Evolutionary conservation across 2,888 invertebrate genomes (phyloP), one percentile per base, ranked within the genome.

Genomic region (Hypomecis punctinalis): DNA sequence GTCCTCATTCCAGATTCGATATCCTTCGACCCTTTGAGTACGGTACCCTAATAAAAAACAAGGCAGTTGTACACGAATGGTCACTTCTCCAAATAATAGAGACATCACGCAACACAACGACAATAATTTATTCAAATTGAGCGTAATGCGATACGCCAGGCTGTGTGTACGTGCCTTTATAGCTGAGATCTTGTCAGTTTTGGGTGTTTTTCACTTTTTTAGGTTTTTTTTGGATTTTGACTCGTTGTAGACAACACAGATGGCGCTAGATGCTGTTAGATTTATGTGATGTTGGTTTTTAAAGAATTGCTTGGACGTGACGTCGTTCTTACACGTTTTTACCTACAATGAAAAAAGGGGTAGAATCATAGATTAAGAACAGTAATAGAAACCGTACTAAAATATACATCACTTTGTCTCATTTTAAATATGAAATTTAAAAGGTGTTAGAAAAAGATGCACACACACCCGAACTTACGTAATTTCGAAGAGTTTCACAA

Each of bases 121-220:
- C 78, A 71, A 86, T 90, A 89, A 85, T 80, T 90, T 90, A 90
- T 89, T 89, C 82, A 89, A 90, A 90, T 88, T 83, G 84, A 81
- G 72, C 76, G 90, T 84, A 90, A 90, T 88, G 76, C 79, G 85
- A 90, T 86, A 86, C 85, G 79, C 84, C 83, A 80, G 62, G 67
- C 67, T 61, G 77, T 75, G 76, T 79, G 83, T 89, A 88, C 90
- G 89, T 90, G 89, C 78, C 73, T 75, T 77, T 72, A 77, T 73
- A 70, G 72, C 70, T 62, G 35, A 79, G 73, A 76, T 76, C 71
- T 73, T 73, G 71, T 68, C 73, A 79, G 67, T 65, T 69, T 71
- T 66, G 58, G 63, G 71, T 61, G 63, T 59, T 23, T 55, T 59
- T 43, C 53, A 37, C 59, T 7, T 59, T 58, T 67, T 70, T 39